Base-by-base conservation (phyloP, 2,888 invertebrate genomes). In the Drosophila flavopinicola region DNA sequence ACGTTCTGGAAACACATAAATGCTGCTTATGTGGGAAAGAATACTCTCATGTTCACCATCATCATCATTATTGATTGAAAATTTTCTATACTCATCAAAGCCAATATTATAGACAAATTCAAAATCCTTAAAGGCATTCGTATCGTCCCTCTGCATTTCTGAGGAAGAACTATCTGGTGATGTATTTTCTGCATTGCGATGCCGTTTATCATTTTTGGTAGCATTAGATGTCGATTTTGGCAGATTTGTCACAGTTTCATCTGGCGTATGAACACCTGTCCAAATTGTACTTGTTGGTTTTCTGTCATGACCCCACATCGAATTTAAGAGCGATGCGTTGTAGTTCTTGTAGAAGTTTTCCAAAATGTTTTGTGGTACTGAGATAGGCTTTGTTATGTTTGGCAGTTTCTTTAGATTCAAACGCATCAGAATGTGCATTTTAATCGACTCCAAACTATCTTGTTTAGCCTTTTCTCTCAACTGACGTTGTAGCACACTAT, bases 401-500 rank as follows among this genome's bases (percentile, higher is more conserved):
- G 94, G 94, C 39, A 94, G 92, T 77, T 93, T 92, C 61, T 92
- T 91, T 87, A 94, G 91, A 68, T 94, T 94, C 63, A 94, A 91
- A 78, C 94, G 94, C 72, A 92, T 92, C 59, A 94, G 91, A 64
- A 94, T 93, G 88, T 94, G 93, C 88, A 93, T 93, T 87, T 94
- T 94, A 78, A 94, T 94, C 56, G 93, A 92, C 84, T 93, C 92
- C 65, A 94, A 91, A 85, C 93, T 94, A 78, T 93, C 92, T 79
- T 93, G 92, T 75, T 93, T 93, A 49, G 93, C 92, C 89, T 93
- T 93, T 77, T 93, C 93, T 75, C 92, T 90, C 45, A 92, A 90
- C 65, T 92, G 92, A 3, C 85, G 82, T 6, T 87, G 79, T 6
- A 87, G 38, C 1, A 78, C 64, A 17, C 72, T 75, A 3, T 85